Evolutionary conservation across 2,113 vertebrate genomes (phyloP).

Genomic region (Gallinago undulata): DNA sequence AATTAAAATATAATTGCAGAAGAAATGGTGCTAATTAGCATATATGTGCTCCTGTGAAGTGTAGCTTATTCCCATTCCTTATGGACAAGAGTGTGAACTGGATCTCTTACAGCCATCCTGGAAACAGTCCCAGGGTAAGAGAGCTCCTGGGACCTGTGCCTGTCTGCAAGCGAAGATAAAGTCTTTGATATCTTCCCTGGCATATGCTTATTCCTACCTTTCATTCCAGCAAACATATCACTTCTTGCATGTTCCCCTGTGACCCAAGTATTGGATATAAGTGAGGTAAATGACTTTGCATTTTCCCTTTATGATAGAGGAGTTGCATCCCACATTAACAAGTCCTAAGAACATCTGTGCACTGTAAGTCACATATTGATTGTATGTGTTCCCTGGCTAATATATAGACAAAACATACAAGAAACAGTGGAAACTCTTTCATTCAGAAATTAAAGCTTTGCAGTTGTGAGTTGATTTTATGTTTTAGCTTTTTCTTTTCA

Average conservation of each 20-base stretch:
- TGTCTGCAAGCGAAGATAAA: not conserved
- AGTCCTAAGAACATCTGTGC: not conserved
- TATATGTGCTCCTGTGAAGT: not conserved
- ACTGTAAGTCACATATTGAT: not conserved
- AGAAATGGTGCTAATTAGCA: not conserved
- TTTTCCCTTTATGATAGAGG: not conserved
- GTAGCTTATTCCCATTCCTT: not conserved
- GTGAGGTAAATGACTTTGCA: not conserved
- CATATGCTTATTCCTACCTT: not conserved
- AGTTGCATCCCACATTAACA: not conserved
- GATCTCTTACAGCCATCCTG: not conserved
- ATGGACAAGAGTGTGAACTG: not conserved
- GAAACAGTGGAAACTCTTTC: conserved; percentile 75
- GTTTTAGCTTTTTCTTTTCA: conserved; percentile 30
- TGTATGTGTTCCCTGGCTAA: conserved; percentile 31
- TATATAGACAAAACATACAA: conserved; percentile 50
- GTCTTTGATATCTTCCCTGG: not conserved
- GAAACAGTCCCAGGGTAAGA: not conserved
- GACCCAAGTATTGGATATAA: not conserved
- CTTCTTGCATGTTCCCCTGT: not conserved
- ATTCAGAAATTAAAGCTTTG: conserved; percentile 77
- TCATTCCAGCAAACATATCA: not conserved
- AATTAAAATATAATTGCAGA: not conserved
- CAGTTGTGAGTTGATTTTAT: conserved; percentile 73
- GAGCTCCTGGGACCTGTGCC: not conserved